A percentile compares a stretch with the other conserved stretches of the same genome.
phyloP scores from a whole-genome alignment of 2,797 vertebrate species.

The Sitta carolinensis region DNA sequence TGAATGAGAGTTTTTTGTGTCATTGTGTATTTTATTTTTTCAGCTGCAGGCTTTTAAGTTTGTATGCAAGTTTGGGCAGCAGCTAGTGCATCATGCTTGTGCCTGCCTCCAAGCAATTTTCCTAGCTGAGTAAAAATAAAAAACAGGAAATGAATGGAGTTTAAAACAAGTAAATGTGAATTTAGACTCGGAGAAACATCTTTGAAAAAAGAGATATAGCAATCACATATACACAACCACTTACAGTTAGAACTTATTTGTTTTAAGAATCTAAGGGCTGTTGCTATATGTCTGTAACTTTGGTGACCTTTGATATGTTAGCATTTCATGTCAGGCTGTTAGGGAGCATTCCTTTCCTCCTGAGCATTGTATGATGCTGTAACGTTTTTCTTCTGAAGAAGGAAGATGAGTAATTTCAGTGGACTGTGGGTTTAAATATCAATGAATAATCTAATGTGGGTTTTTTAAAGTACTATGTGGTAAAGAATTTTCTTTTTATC shows the following conservation, averaged over 20 bases:
- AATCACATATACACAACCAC: background rate
- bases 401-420: background rate
- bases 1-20: background rate
- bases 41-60: background rate
- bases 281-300: background rate
- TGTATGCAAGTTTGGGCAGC: background rate
- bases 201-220: background rate
- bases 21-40: background rate
- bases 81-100: background rate
- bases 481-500: background rate
- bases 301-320: fast-evolving
- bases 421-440: background rate
- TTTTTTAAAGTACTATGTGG: background rate
- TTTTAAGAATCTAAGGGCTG: background rate
- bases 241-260: background rate
- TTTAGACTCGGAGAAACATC: background rate
- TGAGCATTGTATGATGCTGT: background rate
- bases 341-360: background rate
- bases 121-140: background rate
- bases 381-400: background rate
- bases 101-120: background rate
- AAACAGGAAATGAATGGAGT: background rate
- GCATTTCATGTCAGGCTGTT: background rate
- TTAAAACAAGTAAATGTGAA: background rate
- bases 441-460: background rate